Evolutionary conservation across 2,797 vertebrate genomes (phyloP), one percentile per base, ranked within the genome.

Genomic region (Pelobates cultripes): DNA sequence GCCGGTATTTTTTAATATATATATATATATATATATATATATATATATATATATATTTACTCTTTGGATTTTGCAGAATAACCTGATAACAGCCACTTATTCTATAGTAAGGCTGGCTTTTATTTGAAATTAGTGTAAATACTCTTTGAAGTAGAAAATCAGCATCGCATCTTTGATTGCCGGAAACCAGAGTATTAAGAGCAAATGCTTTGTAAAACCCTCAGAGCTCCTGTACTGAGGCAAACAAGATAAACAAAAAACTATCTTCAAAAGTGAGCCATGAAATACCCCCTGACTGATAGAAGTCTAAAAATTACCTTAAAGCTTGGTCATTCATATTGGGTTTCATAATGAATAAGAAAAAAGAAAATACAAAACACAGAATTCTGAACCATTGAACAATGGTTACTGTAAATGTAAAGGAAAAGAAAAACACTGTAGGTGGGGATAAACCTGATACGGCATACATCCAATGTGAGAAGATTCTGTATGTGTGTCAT

Each of bases 361-460:
- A 88, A 85, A 86, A 80, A 89, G 88, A 90, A 89, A 86, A 87
- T 82, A 86, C 86, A 90, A 84, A 86, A 85, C 66, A 85, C 66
- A 84, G 85, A 82, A 81, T 85, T 78, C 87, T 90, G 28, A 28
- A 28, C 28, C 10, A 6, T 6, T 1, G 86, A 12, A 87, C 88
- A 71, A 84, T 86, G 6, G 0, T 93, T 92, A 92, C 91, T 44
- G 90, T 92, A 90, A 92, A 80, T 85, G 86, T 86, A 90, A 86
- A 87, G 88, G 89, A 89, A 91, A 91, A 91, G 85, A 90, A 28
- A 92, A 78, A 89, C 85, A 86, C 17, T 88, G 91, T 93, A 91
- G 91, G 90, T 88, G 90, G 89, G 86, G 86, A 91, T 91, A 17
- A 41, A 75, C 86, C 87, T 86, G 87, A 81, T 12, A 57, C 55